Evolutionary conservation across 1,140 invertebrate species (phyloP), one percentile per base, ranked within the genome.

Genomic region (Drosophila elegans): DNA sequence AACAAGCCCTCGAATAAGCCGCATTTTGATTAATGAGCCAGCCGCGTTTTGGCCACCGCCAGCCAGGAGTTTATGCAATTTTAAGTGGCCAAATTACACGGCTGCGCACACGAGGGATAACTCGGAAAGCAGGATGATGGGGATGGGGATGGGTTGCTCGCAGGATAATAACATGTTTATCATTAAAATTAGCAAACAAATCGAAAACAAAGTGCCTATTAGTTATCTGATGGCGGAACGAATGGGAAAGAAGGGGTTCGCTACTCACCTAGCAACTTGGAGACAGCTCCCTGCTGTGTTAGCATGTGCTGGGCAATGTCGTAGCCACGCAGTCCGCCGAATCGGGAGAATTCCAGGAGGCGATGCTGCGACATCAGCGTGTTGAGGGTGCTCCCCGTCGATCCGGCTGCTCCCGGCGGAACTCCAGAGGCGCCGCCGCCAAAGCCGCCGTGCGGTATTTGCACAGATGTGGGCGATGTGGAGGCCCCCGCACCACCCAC

Each of bases 201-300:
- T 88, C 82, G 83, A 69, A 57, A 69, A 78, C 82, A 88, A 89
- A 88, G 63, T 88, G 79, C 46, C 74, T 72, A 66, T 63, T 71
- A 63, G 77, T 72, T 76, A 77, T 76, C 72, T 56, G 64, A 42
- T 62, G 38, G 13, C 45, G 39, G 13, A 52, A 21, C 32, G 29
- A 12, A 44, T 21, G 13, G 32, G 16, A 21, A 21, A 21, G 16
- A 21, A 21, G 16, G 16, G 11, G 44, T 12, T 61, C 34, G 52
- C 10, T 55, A 94, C 95, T 96, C 93, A 96, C 96, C 96, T 80
- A 97, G 93, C 86, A 98, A 95, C 94, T 98, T 98, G 74, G 96
- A 97, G 80, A 98, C 97, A 92, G 97, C 97, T 64, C 97, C 97
- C 93, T 98, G 97, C 90, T 97, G 97, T 3, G 97, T 96, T 38